Percentiles rank a stretch among this genome's conserved stretches.
Conservation (phyloP, 2,113 vertebrate species). For the Stomatorhinus ivindoensis region DNA sequence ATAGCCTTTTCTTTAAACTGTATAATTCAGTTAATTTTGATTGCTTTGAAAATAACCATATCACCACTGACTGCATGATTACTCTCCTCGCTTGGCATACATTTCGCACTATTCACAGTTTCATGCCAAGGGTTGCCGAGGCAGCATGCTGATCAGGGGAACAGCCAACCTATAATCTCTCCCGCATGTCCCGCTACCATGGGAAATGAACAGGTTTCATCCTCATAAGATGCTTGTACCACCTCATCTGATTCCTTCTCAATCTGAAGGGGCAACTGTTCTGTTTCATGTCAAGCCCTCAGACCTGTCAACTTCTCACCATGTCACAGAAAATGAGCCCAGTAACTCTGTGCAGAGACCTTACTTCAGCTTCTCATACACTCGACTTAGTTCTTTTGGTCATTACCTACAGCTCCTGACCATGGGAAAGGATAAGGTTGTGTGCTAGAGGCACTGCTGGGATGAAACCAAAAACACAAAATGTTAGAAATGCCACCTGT, state of each 20-base stretch:
- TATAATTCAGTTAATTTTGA: not conserved
- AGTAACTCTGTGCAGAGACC: not conserved
- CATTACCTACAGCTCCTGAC: not conserved
- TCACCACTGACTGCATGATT: not conserved
- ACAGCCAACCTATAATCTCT: not conserved
- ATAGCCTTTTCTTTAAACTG: not conserved
- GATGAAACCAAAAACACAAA: not conserved
- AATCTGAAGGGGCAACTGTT: not conserved
- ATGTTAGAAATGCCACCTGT: not conserved
- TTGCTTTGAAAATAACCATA: not conserved
- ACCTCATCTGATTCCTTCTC: not conserved
- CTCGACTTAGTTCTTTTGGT: not conserved
- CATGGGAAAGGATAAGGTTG: not conserved
- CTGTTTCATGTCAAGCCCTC: not conserved
- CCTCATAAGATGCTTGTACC: not conserved
- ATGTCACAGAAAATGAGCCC: not conserved
- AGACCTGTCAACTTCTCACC: not conserved
- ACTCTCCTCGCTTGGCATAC: not conserved
- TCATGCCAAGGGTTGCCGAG: not conserved
- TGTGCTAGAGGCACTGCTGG: not conserved
- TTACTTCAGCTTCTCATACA: not conserved
- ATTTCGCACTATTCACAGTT: not conserved
- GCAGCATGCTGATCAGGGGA: not conserved
- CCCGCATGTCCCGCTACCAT: not conserved
- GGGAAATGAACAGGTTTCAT: not conserved